A percentile compares a stretch with the other conserved stretches of the same genome.
These are phyloP conservation scores for Diphyllodes magnificus DNA, from an alignment of 2,113 vertebrate species.

Conservation along the genomic window DNA sequence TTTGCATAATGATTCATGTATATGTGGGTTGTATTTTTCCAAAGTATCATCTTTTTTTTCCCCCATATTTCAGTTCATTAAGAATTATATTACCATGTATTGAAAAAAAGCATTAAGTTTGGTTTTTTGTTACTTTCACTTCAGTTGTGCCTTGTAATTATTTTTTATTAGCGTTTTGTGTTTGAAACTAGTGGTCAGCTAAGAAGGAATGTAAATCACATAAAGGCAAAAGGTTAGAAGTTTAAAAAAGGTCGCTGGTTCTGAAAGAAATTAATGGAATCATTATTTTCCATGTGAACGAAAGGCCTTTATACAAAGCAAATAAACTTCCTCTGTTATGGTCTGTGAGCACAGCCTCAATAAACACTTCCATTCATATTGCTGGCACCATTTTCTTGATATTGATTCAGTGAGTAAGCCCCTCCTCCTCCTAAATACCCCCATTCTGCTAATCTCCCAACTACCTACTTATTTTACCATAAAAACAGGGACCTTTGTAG, in stretches of 20 bases:
- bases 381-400: conserved; percentile 22
- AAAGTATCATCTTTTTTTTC: background rate
- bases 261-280: conserved; percentile 36
- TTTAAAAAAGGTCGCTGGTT: background rate
- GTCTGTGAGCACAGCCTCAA: conserved; percentile 7
- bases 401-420: conserved; percentile 9
- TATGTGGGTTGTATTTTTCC: background rate
- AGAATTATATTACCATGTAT: background rate
- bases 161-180: background rate
- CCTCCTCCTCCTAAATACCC: conserved; percentile 22
- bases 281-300: conserved; percentile 29
- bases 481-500: background rate
- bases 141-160: background rate
- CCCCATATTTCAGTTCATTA: background rate
- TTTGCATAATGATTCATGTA: background rate
- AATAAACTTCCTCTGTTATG: conserved; percentile 35
- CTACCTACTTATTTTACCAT: conserved; percentile 39
- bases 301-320: conserved; percentile 41
- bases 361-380: conserved; percentile 32
- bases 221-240: background rate
- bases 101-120: background rate
- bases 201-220: conserved; percentile 20
- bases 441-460: background rate
- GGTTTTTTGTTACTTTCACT: background rate
- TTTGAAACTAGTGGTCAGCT: background rate